phyloP scores from a whole-genome alignment of 2,888 invertebrate species.

The Hirtodrosophila histrioides region DNA sequence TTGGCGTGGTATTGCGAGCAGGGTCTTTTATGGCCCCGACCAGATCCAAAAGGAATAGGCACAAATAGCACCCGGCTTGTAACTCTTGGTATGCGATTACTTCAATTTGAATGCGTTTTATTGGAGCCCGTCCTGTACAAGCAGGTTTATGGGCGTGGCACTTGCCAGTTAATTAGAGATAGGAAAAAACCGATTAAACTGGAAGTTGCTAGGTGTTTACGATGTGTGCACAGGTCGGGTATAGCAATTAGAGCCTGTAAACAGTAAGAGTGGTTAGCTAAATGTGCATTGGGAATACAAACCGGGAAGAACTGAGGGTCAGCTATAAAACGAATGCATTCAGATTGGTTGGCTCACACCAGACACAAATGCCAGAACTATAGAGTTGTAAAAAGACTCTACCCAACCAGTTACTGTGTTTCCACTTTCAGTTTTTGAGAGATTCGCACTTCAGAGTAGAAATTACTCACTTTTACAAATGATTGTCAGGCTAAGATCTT shows the following conservation, averaged over 20 bases:
- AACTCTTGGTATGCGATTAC: conserved; percentile 64
- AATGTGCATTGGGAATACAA: conserved; percentile 11
- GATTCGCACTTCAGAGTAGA: neutral
- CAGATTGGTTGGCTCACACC: neutral
- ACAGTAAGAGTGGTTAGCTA: neutral
- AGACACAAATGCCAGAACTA: neutral
- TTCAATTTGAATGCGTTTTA: conserved; percentile 35
- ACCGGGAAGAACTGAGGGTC: neutral
- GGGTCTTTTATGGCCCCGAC: conserved; percentile 27
- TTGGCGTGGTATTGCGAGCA: conserved; percentile 53
- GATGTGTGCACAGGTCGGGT: conserved; percentile 11
- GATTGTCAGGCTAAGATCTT: too few species aligned
- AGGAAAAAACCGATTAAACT: conserved; percentile 35
- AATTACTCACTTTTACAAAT: too few species aligned
- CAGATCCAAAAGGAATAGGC: conserved; percentile 16
- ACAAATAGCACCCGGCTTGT: conserved; percentile 16
- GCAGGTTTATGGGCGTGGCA: conserved; percentile 19
- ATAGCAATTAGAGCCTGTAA: conserved; percentile 21
- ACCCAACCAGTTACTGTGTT: neutral
- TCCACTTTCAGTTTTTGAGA: conserved; percentile 4
- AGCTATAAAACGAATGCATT: conserved; percentile 6
- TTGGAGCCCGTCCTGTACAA: conserved; percentile 13
- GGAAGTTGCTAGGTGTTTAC: conserved; percentile 52
- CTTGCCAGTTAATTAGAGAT: conserved; percentile 29
- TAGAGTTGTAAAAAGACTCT: neutral